Evolutionary conservation across 2,888 invertebrate species (phyloP).

Genomic region (Agrenia bidenticulata): DNA sequence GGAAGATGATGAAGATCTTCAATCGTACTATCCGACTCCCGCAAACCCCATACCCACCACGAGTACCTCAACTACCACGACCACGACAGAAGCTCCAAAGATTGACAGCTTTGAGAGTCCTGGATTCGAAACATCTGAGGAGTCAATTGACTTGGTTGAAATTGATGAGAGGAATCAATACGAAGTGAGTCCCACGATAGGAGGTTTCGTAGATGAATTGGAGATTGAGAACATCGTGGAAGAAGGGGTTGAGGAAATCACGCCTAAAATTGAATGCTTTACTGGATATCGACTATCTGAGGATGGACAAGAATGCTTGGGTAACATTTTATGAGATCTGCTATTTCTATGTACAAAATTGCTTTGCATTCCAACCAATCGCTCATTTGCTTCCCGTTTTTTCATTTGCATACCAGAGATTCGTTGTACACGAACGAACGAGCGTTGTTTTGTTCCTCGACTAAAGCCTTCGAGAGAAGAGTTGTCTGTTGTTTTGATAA

Average conservation of each 20-base stretch:
- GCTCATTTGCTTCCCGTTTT: slow-evolving; percentile 14
- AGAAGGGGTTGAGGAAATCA: slow-evolving; percentile 16
- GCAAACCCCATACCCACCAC: slow-evolving; percentile 25
- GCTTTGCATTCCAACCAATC: slow-evolving; percentile 4
- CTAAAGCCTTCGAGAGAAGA: background rate
- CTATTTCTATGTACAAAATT: background rate
- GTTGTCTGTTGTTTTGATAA: slow-evolving; percentile 19
- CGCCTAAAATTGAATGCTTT: slow-evolving; percentile 48
- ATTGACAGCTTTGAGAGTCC: slow-evolving; percentile 30
- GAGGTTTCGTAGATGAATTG: slow-evolving; percentile 5
- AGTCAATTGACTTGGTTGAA: background rate
- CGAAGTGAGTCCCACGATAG: slow-evolving; percentile 20
- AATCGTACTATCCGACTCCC: slow-evolving; percentile 16
- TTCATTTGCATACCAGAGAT: background rate
- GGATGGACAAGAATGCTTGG: slow-evolving; percentile 49
- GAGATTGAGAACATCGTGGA: slow-evolving; percentile 2
- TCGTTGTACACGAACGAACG: slow-evolving; percentile 5
- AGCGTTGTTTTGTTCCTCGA: background rate
- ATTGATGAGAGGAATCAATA: slow-evolving; percentile 18
- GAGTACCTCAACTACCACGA: slow-evolving; percentile 24
- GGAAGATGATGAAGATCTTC: slow-evolving; percentile 21
- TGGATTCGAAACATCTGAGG: slow-evolving; percentile 25
- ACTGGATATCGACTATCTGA: slow-evolving; percentile 47
- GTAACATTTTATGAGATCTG: slow-evolving; percentile 29
- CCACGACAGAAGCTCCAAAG: slow-evolving; percentile 12